phyloP scores from a whole-genome alignment of 2,888 invertebrate species.

The Diarsia rubi region DNA sequence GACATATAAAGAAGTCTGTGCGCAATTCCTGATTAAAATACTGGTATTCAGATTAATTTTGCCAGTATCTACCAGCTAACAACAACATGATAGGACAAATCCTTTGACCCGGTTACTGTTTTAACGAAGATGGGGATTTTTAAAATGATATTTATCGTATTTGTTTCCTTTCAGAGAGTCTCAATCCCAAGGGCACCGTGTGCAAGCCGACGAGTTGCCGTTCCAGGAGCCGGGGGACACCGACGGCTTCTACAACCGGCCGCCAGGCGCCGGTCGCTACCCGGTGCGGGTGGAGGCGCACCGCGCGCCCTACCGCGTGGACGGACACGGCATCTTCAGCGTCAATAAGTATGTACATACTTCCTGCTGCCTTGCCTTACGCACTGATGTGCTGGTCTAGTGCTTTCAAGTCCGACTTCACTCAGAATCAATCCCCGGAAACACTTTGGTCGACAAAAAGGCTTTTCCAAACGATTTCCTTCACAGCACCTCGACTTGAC shows the following conservation, averaged over 20 bases:
- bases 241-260: constrained; percentile 84
- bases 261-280: constrained; percentile 77
- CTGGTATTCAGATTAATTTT: not conserved
- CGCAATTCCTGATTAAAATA: too few relatives aligned
- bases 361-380: not conserved
- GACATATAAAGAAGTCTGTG: too few relatives aligned
- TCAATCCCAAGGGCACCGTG: constrained; percentile 44
- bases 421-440: not conserved
- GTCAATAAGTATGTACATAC: constrained; percentile 57
- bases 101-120: not conserved
- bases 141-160: not conserved
- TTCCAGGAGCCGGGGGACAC: constrained; percentile 79
- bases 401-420: not conserved
- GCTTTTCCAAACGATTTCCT: not conserved
- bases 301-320: constrained; percentile 60
- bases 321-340: constrained; percentile 59
- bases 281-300: constrained; percentile 76
- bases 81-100: too few relatives aligned
- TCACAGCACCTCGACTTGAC: not conserved
- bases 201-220: constrained; percentile 76
- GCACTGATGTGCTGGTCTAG: not conserved
- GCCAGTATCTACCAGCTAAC: not conserved
- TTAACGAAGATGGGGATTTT: not conserved
- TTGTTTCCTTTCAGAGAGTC: constrained; percentile 26
- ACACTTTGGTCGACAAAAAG: not conserved